Base-by-base conservation (phyloP, 1,140 invertebrate species). In the Subanguina moxae region DNA sequence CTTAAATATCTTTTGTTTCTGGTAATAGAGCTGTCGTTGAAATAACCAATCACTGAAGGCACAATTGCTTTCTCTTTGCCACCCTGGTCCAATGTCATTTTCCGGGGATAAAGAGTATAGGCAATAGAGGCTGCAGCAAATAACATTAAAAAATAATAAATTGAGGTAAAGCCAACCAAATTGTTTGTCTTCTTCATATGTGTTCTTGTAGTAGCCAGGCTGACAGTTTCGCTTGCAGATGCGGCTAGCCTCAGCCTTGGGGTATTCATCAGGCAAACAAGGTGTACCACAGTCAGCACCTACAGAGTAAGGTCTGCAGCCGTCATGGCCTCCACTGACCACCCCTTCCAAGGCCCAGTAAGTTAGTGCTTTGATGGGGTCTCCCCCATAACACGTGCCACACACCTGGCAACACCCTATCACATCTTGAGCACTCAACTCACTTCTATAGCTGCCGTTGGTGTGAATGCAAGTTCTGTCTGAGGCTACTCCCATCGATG, bases 311-410 rank as follows among this genome's bases (percentile, higher is more conserved):
- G 80, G 80, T 23, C 76, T 73, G 52, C 80, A 82, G 13, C 80
- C 80, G 52, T 82, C 80, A 38, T 73, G 67, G n/a, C 75, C 78
- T 15, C 80, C 80, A 17, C 80, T 82, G 0, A 82, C 80, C 27
- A 81, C 58, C n/a, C 80, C 68, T 59, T 82, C 76, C 25, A 73
- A 62, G 1, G 76, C 71, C 77, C 77, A 78, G 61, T 78, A 78
- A 21, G 65, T 70, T 19, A 78, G 56, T 46, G 76, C 77, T 57
- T 80, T 78, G 17, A 82, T 59, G 5, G 80, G 80, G 71, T 82
- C 80, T 11, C 80, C 80, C 0, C 80, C 80, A 64, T 76, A 82
- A 63, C 80, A 82, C 64, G 79, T 82, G 19, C 80, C 80, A 62
- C 80, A 82, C 17, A 79, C 78, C 9, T 67, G 15, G 45, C 80